Conservation (phyloP, 30 jellyfish, hydroid and myxozoan species). For the Turritopsis dohrnii region DNA sequence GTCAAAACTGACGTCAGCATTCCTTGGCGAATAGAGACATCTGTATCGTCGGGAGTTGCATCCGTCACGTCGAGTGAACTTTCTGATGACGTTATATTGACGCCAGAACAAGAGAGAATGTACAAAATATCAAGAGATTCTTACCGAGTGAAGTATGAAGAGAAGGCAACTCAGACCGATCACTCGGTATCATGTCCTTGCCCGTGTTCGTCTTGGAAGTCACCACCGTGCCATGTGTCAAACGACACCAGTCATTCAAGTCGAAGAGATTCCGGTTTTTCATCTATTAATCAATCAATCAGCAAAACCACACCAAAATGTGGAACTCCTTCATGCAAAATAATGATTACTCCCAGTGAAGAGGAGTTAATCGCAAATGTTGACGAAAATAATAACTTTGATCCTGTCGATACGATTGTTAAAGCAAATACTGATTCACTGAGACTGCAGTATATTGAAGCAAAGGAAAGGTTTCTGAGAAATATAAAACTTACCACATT, state of each 20-base stretch:
- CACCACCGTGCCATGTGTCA: neutral
- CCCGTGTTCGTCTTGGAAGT: neutral
- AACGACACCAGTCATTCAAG: neutral
- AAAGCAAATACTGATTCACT: neutral
- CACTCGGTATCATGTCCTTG: slow-evolving; percentile 10
- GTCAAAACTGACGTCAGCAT: neutral
- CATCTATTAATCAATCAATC: neutral
- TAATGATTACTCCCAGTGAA: neutral
- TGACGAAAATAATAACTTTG: neutral
- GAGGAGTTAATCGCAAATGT: neutral
- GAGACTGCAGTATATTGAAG: neutral
- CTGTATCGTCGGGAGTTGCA: slow-evolving; percentile 15
- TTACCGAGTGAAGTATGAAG: neutral
- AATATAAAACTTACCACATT: neutral
- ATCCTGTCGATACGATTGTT: slow-evolving; percentile 1
- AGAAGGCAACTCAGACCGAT: neutral
- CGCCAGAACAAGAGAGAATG: neutral
- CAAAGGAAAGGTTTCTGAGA: neutral
- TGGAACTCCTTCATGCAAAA: neutral
- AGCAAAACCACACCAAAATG: neutral
- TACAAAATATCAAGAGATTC: neutral
- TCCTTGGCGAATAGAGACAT: neutral
- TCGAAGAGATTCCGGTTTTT: neutral
- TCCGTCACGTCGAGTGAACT: neutral
- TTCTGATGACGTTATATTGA: neutral